These are phyloP conservation scores for Actinemys pallida DNA, from an alignment of 2,113 vertebrate genomes.

Conservation along the genomic window DNA sequence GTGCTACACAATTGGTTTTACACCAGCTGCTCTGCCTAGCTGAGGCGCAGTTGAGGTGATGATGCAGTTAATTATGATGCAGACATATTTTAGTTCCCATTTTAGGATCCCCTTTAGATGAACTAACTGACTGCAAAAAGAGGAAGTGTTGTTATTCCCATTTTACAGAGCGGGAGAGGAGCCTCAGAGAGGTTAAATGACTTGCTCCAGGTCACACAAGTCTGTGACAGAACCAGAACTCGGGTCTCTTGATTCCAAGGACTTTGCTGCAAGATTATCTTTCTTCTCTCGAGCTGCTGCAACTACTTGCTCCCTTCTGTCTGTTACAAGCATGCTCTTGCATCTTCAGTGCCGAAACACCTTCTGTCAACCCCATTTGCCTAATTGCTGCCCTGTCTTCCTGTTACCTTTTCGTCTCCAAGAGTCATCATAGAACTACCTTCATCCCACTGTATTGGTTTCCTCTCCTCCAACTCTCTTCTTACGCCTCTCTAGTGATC, in stretches of 20 bases:
- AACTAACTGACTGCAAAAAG: neutral
- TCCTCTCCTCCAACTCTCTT: slow-evolving; percentile 2
- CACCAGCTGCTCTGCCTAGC: neutral
- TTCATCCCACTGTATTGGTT: neutral
- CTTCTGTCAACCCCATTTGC: neutral
- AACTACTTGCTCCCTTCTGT: slow-evolving; percentile 3
- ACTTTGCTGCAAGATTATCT: slow-evolving; percentile 8
- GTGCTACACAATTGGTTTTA: neutral
- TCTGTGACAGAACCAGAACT: neutral
- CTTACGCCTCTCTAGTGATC: neutral
- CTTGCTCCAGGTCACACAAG: slow-evolving; percentile 34
- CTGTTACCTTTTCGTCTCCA: neutral
- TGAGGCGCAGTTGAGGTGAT: neutral
- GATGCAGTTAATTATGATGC: neutral
- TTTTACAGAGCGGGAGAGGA: slow-evolving; percentile 22
- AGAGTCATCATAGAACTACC: neutral
- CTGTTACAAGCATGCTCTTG: rapidly evolving
- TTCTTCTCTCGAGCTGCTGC: slow-evolving; percentile 11
- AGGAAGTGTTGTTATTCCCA: slow-evolving; percentile 1
- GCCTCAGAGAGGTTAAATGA: slow-evolving; percentile 6
- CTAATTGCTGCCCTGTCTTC: neutral
- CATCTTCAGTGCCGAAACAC: neutral
- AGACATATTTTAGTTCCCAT: neutral
- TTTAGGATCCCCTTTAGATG: neutral
- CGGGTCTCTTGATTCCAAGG: neutral